Evolutionary conservation across 2,888 invertebrate species (phyloP), one percentile per base, ranked within the genome.

Genomic region (Calameuta filiformis): DNA sequence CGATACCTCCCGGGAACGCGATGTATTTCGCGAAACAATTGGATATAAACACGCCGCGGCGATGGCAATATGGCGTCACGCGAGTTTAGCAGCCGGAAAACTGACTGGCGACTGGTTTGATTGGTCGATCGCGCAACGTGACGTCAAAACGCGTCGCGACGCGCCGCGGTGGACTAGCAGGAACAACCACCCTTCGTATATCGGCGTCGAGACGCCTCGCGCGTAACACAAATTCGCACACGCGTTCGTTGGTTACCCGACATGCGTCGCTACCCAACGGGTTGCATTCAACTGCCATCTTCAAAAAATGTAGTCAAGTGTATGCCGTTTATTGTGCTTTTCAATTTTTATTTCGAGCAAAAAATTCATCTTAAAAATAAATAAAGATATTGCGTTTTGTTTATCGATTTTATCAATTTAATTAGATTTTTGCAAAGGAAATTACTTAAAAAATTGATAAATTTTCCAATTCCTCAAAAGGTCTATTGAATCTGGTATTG

Each of bases 71-170:
- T 89, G 89, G 89, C 89, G 89, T 85, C 87, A 80, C 86, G 83
- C 86, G 85, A 86, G 85, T 86, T 87, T 85, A 87, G 89, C 88
- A 85, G 88, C 86, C 88, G 88, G 88, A 87, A 88, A 88, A 88
- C 86, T 85, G 85, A 92, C 92, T 91, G 92, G 92, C 91, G 90
- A 92, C 92, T 92, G 92, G 91, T 92, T 92, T 92, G 93, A 94
- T 94, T 94, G 94, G 94, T 94, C 94, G 94, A 94, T 93, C 93
- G 93, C 92, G 84, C 92, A 91, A 88, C 84, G 92, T 93, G 93
- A 94, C 94, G 93, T 94, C 94, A 93, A 79, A 30, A 75, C 56
- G 79, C 82, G 83, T 75, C 85, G 80, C 83, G 81, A 81, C 81
- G 83, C 85, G 83, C 79, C 82, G 75, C 83, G 77, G 76, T 35